A percentile compares a stretch with the other conserved stretches of the same genome.
phyloP scores from a whole-genome alignment of 2,113 vertebrate species.

The Andinoacara biseriatus region DNA sequence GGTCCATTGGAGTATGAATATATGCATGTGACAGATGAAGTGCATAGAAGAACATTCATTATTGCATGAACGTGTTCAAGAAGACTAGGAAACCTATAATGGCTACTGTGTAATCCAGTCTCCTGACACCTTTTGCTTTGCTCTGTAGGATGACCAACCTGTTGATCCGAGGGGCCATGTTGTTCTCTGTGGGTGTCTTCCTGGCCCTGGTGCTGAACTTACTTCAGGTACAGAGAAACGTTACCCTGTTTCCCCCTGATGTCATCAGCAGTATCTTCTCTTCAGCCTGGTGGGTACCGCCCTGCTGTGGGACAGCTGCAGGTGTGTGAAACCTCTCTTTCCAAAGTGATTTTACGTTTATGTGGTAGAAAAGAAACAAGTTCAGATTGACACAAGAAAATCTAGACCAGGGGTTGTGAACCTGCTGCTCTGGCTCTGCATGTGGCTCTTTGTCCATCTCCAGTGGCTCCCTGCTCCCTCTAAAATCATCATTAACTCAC shows the following conservation, averaged over 20 bases:
- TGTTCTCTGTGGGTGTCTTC: conserved; percentile 94
- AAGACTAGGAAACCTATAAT: not conserved
- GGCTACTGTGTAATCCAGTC: not conserved
- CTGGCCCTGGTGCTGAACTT: conserved; percentile 93
- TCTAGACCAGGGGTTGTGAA: not conserved
- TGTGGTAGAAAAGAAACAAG: not conserved
- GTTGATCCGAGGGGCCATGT: conserved; percentile 87
- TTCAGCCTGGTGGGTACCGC: conserved; percentile 95
- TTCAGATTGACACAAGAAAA: not conserved
- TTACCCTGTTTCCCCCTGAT: conserved; percentile 96
- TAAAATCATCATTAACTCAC: too few species aligned
- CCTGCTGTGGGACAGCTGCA: conserved; percentile 92
- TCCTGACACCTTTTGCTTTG: not conserved
- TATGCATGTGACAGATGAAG: not conserved
- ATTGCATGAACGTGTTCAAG: not conserved
- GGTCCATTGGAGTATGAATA: not conserved
- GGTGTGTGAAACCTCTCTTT: conserved; percentile 74
- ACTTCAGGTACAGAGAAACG: conserved; percentile 94
- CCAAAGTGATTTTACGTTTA: not conserved
- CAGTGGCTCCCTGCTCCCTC: not conserved
- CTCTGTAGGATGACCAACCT: conserved; percentile 83
- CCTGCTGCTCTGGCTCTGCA: not conserved
- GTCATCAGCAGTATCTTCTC: conserved; percentile 95
- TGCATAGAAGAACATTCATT: not conserved
- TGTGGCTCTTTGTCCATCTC: not conserved